A percentile compares a stretch with the other conserved stretches of the same genome.
Evolutionary conservation across 2,113 vertebrate species (phyloP).

Genomic region (Holacanthus passer): DNA sequence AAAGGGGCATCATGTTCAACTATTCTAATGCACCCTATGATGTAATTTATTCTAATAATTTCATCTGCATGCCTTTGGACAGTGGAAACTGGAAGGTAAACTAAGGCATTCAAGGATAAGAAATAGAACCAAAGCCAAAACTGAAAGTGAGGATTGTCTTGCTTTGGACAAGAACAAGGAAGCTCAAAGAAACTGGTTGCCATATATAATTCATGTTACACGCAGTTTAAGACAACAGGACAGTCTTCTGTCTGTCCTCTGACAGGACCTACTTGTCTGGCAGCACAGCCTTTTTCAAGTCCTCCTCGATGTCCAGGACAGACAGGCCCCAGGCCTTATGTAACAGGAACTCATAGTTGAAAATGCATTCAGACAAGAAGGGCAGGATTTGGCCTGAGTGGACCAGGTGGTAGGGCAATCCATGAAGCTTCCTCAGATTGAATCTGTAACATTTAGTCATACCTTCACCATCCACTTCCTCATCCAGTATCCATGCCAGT

Average conservation of each 20-base stretch:
- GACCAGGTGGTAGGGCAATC: conserved; percentile 80
- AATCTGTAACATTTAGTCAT: conserved; percentile 63
- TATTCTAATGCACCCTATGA: too few relatives aligned
- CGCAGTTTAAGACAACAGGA: not conserved
- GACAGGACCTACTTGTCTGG: conserved; percentile 74
- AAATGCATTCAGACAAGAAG: conserved; percentile 80
- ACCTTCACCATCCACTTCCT: conserved; percentile 38
- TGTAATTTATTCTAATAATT: too few relatives aligned
- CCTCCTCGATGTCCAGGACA: conserved; percentile 78
- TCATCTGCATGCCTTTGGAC: too few relatives aligned
- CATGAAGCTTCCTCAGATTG: conserved; percentile 80
- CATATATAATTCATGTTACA: not conserved
- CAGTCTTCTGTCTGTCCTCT: not conserved
- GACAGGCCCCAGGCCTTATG: conserved; percentile 83
- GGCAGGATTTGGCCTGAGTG: conserved; percentile 74
- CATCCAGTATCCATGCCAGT: conserved; percentile 73
- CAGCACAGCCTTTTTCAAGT: conserved; percentile 77
- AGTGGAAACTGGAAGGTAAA: too few relatives aligned
- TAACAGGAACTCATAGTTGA: conserved; percentile 84
- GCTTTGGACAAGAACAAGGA: too few relatives aligned
- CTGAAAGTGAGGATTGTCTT: too few relatives aligned
- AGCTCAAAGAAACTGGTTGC: not conserved
- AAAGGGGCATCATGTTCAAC: too few relatives aligned
- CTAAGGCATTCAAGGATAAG: too few relatives aligned
- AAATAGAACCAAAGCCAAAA: too few relatives aligned